phyloP scores from a whole-genome alignment of 2,113 vertebrate genomes.

The Bubo scandiacus region DNA sequence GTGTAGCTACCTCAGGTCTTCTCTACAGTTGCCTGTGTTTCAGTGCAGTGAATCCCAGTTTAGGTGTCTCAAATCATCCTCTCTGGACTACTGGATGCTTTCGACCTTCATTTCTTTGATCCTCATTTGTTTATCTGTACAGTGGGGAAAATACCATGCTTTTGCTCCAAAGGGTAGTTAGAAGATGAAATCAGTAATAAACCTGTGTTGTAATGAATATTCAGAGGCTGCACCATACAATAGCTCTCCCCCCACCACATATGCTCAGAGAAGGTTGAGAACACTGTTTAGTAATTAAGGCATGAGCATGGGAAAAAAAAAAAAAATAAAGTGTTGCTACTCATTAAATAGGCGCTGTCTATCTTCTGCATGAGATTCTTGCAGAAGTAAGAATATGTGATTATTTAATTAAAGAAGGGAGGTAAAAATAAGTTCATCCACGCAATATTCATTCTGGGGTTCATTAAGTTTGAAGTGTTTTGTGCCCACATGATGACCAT shows the following conservation, averaged over 20 bases:
- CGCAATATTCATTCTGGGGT: constrained; percentile 10
- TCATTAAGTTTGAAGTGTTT: constrained; percentile 32
- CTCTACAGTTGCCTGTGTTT: background rate
- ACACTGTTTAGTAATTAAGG: background rate
- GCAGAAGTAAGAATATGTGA: background rate
- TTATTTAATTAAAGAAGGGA: constrained; percentile 23
- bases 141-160: background rate
- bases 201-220: background rate
- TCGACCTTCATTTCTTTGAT: background rate
- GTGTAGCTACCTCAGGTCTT: background rate
- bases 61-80: rapidly evolving
- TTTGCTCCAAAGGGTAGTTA: background rate
- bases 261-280: background rate
- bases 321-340: background rate
- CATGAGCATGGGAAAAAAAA: background rate
- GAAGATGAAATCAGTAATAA: background rate
- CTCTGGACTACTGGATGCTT: background rate
- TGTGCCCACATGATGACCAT: background rate
- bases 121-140: background rate
- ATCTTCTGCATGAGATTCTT: background rate
- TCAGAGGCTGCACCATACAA: background rate
- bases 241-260: background rate
- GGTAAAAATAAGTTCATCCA: constrained; percentile 32
- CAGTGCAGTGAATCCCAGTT: background rate
- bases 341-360: background rate